Percentiles rank a stretch among this genome's conserved stretches.
Evolutionary conservation across 2,797 vertebrate genomes (phyloP).

Genomic region (Amniataba percoides): DNA sequence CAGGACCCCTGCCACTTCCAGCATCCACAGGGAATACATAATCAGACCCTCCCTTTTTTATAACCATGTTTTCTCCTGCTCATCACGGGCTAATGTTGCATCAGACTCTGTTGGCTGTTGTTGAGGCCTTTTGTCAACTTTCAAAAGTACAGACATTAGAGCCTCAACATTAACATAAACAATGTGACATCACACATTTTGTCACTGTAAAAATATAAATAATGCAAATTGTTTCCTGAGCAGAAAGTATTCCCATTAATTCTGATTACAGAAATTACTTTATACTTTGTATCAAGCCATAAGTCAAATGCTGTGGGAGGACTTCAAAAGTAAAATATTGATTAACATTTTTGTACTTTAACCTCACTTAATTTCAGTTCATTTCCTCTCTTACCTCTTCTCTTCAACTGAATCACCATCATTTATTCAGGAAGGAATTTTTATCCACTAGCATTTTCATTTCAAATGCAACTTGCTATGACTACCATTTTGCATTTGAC

Average conservation of each 20-base stretch:
- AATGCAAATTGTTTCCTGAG: background rate
- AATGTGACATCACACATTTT: background rate
- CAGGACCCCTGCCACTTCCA: constrained; percentile 49
- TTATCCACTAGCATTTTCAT: background rate
- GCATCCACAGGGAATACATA: constrained; percentile 76
- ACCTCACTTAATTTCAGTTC: no score
- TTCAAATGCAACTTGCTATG: background rate
- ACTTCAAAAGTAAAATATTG: no score
- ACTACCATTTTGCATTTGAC: background rate
- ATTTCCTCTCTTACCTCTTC: no score
- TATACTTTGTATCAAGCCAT: no score
- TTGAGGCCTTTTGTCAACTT: background rate
- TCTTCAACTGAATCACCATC: no score
- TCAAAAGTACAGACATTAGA: background rate
- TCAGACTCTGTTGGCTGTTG: constrained; percentile 1
- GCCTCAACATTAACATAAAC: background rate
- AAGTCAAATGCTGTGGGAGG: no score
- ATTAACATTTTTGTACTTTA: no score
- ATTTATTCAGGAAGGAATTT: background rate
- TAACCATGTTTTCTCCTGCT: constrained; percentile 31
- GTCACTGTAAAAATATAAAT: background rate
- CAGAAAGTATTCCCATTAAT: background rate
- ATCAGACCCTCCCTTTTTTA: constrained; percentile 68
- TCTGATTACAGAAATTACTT: background rate
- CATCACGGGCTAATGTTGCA: constrained; percentile 45